phyloP scores from a whole-genome alignment of 2,797 vertebrate species.

The Apodemus agrarius region DNA sequence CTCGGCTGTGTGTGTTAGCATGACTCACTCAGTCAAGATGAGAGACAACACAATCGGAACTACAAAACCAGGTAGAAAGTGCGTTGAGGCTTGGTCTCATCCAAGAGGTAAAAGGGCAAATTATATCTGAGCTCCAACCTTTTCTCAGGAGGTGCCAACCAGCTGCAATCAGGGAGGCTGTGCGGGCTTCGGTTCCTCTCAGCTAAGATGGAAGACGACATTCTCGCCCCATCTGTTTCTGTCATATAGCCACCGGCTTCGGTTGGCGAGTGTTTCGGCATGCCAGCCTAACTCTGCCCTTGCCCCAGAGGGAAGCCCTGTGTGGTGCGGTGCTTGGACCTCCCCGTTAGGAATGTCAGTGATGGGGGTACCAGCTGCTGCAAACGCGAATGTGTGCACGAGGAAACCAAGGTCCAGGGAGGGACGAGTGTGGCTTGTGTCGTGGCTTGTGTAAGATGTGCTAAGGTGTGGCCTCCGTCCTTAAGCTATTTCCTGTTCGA shows the following conservation, averaged over 20 bases:
- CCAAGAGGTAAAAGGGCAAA: constrained; percentile 73
- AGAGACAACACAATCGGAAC: background rate
- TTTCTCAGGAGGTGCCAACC: constrained; percentile 84
- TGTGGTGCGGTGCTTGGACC: background rate
- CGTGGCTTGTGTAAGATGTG: background rate
- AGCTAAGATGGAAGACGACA: constrained; percentile 83
- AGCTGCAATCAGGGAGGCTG: constrained; percentile 83
- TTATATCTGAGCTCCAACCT: constrained; percentile 71
- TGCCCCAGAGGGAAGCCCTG: background rate
- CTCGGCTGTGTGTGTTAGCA: constrained; percentile 3
- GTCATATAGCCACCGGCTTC: constrained; percentile 48
- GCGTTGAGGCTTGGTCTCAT: constrained; percentile 28
- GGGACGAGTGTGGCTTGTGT: background rate
- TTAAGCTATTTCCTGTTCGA: background rate
- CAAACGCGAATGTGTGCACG: background rate
- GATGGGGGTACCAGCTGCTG: background rate
- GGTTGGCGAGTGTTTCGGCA: constrained; percentile 65
- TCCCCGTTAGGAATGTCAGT: background rate
- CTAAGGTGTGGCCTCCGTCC: background rate
- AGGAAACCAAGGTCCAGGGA: background rate
- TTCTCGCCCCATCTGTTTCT: constrained; percentile 81
- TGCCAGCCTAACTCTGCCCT: constrained; percentile 75
- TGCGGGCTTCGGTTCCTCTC: constrained; percentile 79
- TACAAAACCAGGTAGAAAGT: background rate
- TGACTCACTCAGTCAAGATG: background rate